Base-by-base conservation (phyloP, 2,797 vertebrate genomes). In the Falco concolor region DNA sequence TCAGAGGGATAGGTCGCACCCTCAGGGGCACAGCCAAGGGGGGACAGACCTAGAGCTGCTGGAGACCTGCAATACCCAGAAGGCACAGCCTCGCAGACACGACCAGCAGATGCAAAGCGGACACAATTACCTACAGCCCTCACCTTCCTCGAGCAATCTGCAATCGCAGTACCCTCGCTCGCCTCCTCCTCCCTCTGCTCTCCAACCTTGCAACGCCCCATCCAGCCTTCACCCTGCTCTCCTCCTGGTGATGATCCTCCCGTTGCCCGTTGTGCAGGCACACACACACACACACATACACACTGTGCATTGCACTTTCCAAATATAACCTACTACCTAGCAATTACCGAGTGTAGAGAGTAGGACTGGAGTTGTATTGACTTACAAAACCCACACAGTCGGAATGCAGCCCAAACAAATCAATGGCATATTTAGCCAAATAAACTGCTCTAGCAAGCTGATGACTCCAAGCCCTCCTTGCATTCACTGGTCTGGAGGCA, bases 391-490 rank as follows among this genome's bases (percentile, higher is more conserved):
- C 97, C 97, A 97, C 97, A 93, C 82, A 95, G 95, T 87, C 96
- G 87, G 95, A 97, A 91, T 34, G 93, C 96, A 97, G 97, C 96
- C 98, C 95, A 98, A 98, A 98, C 97, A 98, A 97, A 98, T 98
- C 98, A 97, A 98, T 98, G 97, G 92, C 73, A 76, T 96, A 95
- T 95, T 97, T 95, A 97, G 87, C 92, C 92, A 95, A 98, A 97
- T 96, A 97, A 97, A 97, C 85, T 67, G 91, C 90, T 97, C 81
- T 5, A 79, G 91, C 85, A 88, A 84, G 73, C 93, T 89, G 94
- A 95, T 87, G 89, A 92, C 93, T 94, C 90, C 84, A 44, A 81
- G 89, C n/a, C 53, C 54, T 68, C 93, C 81, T 59, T 13, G 16
- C 24, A 6, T 44, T 73, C 69, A 10, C 53, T 38, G 75, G 42